Percentiles rank a stretch among this genome's conserved stretches.
Evolutionary conservation across 2,797 vertebrate genomes (phyloP).

Genomic region (Antrozous pallidus): DNA sequence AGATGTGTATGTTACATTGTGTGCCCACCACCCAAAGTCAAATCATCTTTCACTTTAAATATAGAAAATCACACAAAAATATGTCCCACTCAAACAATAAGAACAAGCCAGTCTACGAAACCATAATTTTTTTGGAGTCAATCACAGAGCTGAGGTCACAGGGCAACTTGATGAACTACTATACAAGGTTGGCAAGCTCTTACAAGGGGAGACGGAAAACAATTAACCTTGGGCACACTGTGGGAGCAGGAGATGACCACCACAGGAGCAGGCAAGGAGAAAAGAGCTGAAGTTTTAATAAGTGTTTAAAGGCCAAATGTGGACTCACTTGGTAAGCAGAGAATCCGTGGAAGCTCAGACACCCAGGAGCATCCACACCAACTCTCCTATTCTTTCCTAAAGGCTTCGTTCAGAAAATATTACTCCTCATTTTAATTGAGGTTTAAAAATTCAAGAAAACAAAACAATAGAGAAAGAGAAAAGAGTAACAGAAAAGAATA

Average conservation of each 20-base stretch:
- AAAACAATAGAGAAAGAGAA: neutral
- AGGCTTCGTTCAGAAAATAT: conserved; percentile 4
- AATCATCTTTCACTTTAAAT: neutral
- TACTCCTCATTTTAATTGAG: neutral
- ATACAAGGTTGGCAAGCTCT: neutral
- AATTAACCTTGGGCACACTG: neutral
- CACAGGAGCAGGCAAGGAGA: neutral
- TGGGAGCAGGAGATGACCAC: neutral
- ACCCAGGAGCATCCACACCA: neutral
- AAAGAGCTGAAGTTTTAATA: neutral
- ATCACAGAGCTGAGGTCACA: neutral
- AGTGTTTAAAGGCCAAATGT: neutral
- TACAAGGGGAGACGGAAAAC: neutral
- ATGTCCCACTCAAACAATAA: neutral
- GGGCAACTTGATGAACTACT: neutral
- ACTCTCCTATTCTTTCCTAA: neutral
- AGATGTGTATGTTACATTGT: neutral
- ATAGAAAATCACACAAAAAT: neutral
- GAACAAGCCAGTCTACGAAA: neutral
- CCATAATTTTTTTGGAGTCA: neutral
- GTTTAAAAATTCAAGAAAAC: neutral
- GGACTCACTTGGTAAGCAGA: neutral
- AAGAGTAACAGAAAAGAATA: neutral
- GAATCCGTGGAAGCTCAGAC: neutral
- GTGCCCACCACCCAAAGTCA: neutral